A percentile compares a stretch with the other conserved stretches of the same genome.
phyloP scores from a whole-genome alignment of 2,113 vertebrate genomes.

The Ahaetulla prasina region DNA sequence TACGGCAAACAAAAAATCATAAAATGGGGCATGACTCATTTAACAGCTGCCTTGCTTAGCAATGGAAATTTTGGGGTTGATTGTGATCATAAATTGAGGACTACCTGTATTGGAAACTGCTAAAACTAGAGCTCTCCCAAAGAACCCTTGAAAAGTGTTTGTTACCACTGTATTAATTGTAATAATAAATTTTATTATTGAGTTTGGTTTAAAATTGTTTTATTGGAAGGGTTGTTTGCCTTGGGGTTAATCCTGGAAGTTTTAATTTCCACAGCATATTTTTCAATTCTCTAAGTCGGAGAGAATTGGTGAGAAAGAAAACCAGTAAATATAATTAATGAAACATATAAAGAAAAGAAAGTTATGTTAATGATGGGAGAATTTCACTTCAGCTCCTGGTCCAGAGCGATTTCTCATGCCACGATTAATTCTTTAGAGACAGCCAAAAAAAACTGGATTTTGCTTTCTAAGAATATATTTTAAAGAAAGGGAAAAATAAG shows the following conservation, averaged over 20 bases:
- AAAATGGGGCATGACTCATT: too few species aligned
- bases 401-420: not conserved
- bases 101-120: not conserved
- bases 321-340: not conserved
- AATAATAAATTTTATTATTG: not conserved
- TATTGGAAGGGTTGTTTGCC: not conserved
- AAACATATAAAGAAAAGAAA: not conserved
- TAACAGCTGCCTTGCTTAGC: too few species aligned
- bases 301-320: not conserved
- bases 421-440: not conserved
- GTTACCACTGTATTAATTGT: not conserved
- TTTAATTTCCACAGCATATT: not conserved
- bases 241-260: not conserved
- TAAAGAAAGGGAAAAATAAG: not conserved
- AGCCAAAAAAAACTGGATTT: not conserved
- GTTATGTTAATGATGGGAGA: not conserved
- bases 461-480: not conserved
- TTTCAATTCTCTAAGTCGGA: not conserved
- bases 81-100: too few species aligned
- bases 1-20: too few species aligned
- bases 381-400: not conserved
- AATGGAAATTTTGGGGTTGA: too few species aligned
- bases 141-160: not conserved
- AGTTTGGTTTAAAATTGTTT: not conserved
- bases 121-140: not conserved